These are phyloP conservation scores for Propsilocerus akamusi DNA, from an alignment of 1,140 invertebrate genomes.

Conservation along the genomic window DNA sequence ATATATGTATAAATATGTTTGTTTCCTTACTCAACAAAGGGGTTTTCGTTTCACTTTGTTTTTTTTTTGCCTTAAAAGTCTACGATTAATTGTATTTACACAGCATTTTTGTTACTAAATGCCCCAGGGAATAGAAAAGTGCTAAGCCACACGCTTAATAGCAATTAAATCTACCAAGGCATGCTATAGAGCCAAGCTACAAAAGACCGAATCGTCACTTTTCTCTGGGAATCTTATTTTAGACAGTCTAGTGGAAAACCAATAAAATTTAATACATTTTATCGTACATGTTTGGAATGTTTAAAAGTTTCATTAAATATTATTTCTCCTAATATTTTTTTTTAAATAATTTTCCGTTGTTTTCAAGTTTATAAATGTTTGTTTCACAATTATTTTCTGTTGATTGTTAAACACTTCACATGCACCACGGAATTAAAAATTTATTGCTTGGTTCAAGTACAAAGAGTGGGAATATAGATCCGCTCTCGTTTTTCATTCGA, in stretches of 20 bases:
- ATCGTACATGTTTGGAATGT: constrained; percentile 3
- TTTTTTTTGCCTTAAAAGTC: not conserved
- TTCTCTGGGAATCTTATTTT: too few species aligned
- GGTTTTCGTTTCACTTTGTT: not conserved
- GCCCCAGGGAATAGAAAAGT: too few species aligned
- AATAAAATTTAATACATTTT: not conserved
- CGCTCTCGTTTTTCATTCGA: not conserved
- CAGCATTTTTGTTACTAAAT: not conserved
- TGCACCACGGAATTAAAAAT: too few species aligned
- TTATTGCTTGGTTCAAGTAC: constrained; percentile 4
- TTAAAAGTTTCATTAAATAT: constrained; percentile 1
- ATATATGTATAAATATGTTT: too few species aligned
- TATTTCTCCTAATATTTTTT: not conserved
- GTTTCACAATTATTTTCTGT: too few species aligned
- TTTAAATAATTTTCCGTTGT: not conserved
- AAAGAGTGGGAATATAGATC: constrained; percentile 1
- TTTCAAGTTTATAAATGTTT: not conserved
- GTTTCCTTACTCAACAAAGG: not conserved
- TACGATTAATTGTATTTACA: constrained; percentile 2
- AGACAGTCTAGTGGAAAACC: too few species aligned
- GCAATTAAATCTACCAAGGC: too few species aligned
- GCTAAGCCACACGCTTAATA: too few species aligned
- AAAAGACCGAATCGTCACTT: too few species aligned
- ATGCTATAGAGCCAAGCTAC: too few species aligned
- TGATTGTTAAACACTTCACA: too few species aligned